A percentile compares a stretch with the other conserved stretches of the same genome.
Evolutionary conservation across 2,888 invertebrate genomes (phyloP).

Genomic region (Drosophila anomalata): DNA sequence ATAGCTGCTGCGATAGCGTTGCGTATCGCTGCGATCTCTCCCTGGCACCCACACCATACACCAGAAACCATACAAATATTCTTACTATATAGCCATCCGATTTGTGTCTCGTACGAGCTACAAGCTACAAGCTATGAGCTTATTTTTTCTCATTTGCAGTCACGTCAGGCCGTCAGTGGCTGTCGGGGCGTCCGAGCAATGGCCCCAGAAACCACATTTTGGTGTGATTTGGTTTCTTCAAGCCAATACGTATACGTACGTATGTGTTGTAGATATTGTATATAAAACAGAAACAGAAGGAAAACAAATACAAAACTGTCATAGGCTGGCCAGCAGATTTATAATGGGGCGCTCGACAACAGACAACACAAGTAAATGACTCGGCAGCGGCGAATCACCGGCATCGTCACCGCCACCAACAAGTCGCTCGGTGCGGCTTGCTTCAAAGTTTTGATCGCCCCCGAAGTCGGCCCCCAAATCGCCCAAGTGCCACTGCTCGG

Average conservation of each 20-base stretch:
- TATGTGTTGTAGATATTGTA: not conserved
- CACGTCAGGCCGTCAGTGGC: constrained; percentile 48
- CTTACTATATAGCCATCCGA: constrained; percentile 8
- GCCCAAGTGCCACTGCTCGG: constrained; percentile 46
- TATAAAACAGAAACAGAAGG: constrained; percentile 42
- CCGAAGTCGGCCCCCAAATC: not conserved
- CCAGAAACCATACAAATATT: not conserved
- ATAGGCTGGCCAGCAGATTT: constrained; percentile 73
- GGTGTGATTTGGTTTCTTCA: constrained; percentile 38
- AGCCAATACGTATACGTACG: not conserved
- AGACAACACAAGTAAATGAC: constrained; percentile 61
- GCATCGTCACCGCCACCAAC: constrained; percentile 1
- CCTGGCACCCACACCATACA: constrained; percentile 17
- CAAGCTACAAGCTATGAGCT: constrained; percentile 2
- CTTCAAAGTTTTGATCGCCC: constrained; percentile 61
- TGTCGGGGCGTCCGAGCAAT: constrained; percentile 58
- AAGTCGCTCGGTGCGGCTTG: constrained; percentile 19
- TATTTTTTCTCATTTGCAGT: constrained; percentile 67
- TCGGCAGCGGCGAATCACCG: constrained; percentile 62
- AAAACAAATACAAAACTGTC: constrained; percentile 58
- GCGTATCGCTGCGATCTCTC: constrained; percentile 17
- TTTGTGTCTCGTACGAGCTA: not conserved
- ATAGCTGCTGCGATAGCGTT: constrained; percentile 52
- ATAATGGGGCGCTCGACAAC: constrained; percentile 75
- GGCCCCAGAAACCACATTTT: constrained; percentile 60